Conservation (phyloP, 2,113 vertebrate genomes). For the Gymnorhina tibicen region DNA sequence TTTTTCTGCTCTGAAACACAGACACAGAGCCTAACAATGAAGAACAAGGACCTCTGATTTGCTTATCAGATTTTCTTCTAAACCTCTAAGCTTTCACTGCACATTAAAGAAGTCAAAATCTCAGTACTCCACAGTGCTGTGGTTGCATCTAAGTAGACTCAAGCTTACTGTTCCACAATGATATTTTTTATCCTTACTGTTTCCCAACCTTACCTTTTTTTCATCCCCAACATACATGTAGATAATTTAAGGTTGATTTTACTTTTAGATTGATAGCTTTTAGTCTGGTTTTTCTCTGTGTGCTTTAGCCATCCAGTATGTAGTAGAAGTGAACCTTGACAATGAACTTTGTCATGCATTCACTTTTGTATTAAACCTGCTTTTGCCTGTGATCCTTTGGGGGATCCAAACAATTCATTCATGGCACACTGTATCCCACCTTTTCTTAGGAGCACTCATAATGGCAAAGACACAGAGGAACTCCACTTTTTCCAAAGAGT, state of each 20-base stretch:
- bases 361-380: not conserved
- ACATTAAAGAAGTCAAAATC: not conserved
- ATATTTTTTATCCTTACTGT: not conserved
- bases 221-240: not conserved
- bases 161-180: not conserved
- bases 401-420: not conserved
- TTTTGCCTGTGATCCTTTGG: not conserved
- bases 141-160: not conserved
- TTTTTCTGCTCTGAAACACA: not conserved
- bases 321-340: not conserved
- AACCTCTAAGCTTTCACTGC: not conserved
- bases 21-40: not conserved
- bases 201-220: not conserved
- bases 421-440: accelerated
- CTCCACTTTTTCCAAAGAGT: not conserved
- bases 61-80: not conserved
- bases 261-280: not conserved
- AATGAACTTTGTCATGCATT: not conserved
- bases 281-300: not conserved
- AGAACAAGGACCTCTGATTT: not conserved
- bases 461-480: not conserved
- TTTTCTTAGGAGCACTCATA: not conserved
- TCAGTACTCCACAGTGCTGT: accelerated
- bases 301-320: not conserved
- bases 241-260: not conserved